Evolutionary conservation across 2,113 vertebrate species (phyloP).

Genomic region (Eudyptes chrysolophus): DNA sequence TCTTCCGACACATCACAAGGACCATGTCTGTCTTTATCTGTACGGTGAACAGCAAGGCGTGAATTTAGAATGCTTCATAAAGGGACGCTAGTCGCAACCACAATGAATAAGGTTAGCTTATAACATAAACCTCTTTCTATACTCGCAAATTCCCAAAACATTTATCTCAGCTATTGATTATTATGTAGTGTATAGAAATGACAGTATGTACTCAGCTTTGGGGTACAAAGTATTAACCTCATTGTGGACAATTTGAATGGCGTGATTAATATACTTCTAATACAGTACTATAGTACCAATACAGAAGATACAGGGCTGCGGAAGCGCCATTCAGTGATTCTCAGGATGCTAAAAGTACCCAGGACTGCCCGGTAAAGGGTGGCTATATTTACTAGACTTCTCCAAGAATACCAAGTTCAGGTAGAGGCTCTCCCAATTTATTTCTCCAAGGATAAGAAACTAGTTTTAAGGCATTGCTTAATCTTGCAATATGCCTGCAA

Average conservation of each 20-base stretch:
- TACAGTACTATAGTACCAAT: not conserved
- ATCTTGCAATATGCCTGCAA: not conserved
- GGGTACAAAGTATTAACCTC: not conserved
- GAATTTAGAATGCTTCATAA: not conserved
- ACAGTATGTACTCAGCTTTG: fast-evolving
- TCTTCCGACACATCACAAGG: conserved; percentile 92
- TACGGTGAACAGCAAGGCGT: not conserved
- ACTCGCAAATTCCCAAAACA: not conserved
- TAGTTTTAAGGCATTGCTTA: not conserved
- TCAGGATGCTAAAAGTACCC: not conserved
- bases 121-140: not conserved
- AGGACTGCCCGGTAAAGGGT: not conserved
- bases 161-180: not conserved
- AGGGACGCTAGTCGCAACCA: not conserved
- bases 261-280: not conserved
- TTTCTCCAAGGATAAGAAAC: not conserved
- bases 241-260: not conserved
- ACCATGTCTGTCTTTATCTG: conserved; percentile 95
- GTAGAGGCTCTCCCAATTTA: not conserved
- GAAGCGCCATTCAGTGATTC: not conserved
- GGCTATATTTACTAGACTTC: not conserved
- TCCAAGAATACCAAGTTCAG: not conserved
- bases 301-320: not conserved
- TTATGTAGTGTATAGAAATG: not conserved
- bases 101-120: not conserved